Conservation (phyloP, 1,140 invertebrate genomes). For the Papilio machaon region DNA sequence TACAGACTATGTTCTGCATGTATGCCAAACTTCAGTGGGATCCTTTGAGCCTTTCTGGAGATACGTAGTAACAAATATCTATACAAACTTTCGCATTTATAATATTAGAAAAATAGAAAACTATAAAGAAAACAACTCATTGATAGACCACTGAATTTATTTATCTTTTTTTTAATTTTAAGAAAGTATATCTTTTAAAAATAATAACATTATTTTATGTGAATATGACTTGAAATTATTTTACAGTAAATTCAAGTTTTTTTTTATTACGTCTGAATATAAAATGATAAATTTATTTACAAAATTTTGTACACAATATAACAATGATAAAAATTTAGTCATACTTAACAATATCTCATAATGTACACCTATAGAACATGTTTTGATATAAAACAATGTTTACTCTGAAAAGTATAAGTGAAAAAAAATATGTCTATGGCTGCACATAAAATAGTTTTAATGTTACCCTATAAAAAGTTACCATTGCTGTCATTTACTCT, state of each 20-base stretch:
- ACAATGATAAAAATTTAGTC: background rate
- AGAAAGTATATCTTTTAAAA: background rate
- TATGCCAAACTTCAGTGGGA: too few relatives aligned
- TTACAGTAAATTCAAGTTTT: background rate
- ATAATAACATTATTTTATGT: background rate
- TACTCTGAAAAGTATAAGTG: background rate
- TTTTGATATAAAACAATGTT: background rate
- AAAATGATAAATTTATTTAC: background rate
- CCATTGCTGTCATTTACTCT: background rate
- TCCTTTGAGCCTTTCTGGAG: too few relatives aligned
- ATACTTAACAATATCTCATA: background rate
- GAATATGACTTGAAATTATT: background rate
- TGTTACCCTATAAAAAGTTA: background rate
- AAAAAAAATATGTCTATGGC: background rate
- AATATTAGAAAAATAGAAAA: too few relatives aligned
- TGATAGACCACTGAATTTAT: background rate
- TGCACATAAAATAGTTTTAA: background rate
- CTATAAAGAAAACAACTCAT: background rate
- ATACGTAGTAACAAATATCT: too few relatives aligned
- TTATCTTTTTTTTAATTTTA: background rate
- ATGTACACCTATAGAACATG: background rate
- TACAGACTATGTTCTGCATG: too few relatives aligned
- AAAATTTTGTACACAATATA: background rate
- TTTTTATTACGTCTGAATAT: background rate
- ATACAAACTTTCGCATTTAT: too few relatives aligned